Base-by-base conservation (phyloP, 2,888 invertebrate genomes). In the Euplagia quadripunctaria region DNA sequence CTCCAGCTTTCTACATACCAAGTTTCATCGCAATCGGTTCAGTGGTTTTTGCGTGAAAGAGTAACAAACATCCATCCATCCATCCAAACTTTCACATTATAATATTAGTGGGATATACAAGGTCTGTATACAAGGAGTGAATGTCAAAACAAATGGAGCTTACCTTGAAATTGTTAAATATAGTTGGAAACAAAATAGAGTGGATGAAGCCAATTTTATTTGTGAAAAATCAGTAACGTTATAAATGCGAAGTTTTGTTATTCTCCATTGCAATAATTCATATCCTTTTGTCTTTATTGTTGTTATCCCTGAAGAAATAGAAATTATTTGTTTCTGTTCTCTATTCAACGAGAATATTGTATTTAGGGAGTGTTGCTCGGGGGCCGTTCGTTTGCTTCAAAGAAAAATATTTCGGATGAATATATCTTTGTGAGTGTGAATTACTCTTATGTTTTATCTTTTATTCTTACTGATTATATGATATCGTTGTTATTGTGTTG, bases 311-410 rank as follows among this genome's bases (percentile, higher is more conserved):
- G 71, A 74, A 81, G 81, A 86, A 82, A 84, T 79, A 82, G 76
- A 84, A 85, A 84, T 79, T 83, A 86, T 84, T 82, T 81, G 83
- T 85, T 85, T 83, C 68, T 79, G 72, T 77, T 76, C 77, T 71
- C 71, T 79, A 70, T 85, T 78, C 75, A 75, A 79, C 72, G 58
- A 76, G 75, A 83, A 85, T 77, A 78, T 85, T 75, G 64, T 78
- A 77, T 77, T 80, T 74, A 75, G 73, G 58, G 77, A 82, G 75
- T 71, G 75, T 70, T 61, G 71, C 69, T 72, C 64, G 41, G 75
- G 75, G 78, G 76, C 63, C 46, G 68, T 74, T 82, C 80, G 74
- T 80, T 80, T 84, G 80, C 72, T 75, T 75, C 65, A 66, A 52
- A 75, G 63, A 70, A 73, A 82, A 42, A 77, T 77, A 80, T 77